A percentile compares a stretch with the other conserved stretches of the same genome.
phyloP scores from a whole-genome alignment of 35 echinoderm and acorn worm species.

The Apostichopus japonicus region DNA sequence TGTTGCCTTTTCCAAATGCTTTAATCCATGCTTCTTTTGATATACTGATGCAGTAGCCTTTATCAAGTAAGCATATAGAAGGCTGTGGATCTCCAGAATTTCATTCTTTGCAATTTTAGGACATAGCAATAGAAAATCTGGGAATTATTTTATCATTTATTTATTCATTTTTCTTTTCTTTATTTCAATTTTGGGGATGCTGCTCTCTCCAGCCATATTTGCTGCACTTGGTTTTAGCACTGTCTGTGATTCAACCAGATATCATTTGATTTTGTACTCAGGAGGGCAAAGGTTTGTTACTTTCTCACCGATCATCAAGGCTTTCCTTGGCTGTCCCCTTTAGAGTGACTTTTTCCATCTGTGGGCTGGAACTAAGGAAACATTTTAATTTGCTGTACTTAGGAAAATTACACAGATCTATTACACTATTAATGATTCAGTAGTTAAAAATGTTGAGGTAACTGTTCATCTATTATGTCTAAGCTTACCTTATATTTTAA shows the following conservation, averaged over 20 bases:
- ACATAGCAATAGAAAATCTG: too few relatives aligned
- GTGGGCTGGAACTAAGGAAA: background rate
- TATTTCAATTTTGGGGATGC: background rate
- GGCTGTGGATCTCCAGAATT: too few relatives aligned
- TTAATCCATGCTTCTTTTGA: too few relatives aligned
- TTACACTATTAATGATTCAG: too few relatives aligned
- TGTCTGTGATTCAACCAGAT: background rate
- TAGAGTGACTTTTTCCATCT: slow-evolving; percentile 1
- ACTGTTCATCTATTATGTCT: too few relatives aligned
- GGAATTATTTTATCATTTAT: too few relatives aligned
- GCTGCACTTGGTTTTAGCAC: background rate
- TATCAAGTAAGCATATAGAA: too few relatives aligned
- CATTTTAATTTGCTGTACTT: background rate
- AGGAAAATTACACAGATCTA: background rate
- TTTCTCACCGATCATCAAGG: slow-evolving; percentile 32
- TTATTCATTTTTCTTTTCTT: background rate
- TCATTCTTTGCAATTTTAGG: too few relatives aligned
- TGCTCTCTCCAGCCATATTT: background rate
- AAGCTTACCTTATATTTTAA: too few relatives aligned
- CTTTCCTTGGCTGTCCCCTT: slow-evolving; percentile 21
- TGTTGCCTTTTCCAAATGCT: too few relatives aligned
- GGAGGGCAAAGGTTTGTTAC: background rate
- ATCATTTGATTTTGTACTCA: background rate
- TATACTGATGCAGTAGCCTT: too few relatives aligned
- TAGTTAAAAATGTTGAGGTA: too few relatives aligned